A percentile compares a stretch with the other conserved stretches of the same genome.
Conservation (phyloP, 2,113 vertebrate species). For the Malurus elegans region DNA sequence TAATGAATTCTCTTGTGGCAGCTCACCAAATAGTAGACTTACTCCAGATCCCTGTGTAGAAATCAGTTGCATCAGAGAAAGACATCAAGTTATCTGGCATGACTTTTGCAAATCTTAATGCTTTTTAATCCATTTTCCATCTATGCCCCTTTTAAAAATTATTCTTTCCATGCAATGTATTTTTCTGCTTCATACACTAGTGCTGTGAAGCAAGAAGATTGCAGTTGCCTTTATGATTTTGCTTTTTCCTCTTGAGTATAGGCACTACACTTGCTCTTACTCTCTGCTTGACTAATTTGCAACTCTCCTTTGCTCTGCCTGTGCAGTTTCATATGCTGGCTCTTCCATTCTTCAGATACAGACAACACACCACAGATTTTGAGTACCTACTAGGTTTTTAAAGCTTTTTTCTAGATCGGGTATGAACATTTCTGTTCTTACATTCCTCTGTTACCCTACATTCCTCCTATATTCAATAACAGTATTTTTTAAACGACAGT, state of each 20-base stretch:
- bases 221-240: background rate
- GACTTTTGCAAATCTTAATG: background rate
- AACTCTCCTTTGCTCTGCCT: background rate
- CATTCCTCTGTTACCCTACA: background rate
- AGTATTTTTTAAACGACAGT: background rate
- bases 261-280: background rate
- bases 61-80: background rate
- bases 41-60: background rate
- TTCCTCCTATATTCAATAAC: background rate
- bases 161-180: background rate
- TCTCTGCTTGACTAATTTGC: background rate
- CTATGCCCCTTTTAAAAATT: background rate
- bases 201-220: background rate
- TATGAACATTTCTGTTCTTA: background rate
- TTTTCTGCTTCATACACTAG: background rate
- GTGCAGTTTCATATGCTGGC: background rate
- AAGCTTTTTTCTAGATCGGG: background rate
- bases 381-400: background rate
- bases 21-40: background rate
- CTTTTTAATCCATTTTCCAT: background rate
- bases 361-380: background rate
- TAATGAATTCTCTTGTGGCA: background rate
- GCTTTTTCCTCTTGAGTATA: background rate
- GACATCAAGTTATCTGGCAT: background rate
- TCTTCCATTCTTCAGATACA: background rate